These are phyloP conservation scores for Platichthys stellatus DNA, from an alignment of 2,113 vertebrate genomes.

Conservation along the genomic window DNA sequence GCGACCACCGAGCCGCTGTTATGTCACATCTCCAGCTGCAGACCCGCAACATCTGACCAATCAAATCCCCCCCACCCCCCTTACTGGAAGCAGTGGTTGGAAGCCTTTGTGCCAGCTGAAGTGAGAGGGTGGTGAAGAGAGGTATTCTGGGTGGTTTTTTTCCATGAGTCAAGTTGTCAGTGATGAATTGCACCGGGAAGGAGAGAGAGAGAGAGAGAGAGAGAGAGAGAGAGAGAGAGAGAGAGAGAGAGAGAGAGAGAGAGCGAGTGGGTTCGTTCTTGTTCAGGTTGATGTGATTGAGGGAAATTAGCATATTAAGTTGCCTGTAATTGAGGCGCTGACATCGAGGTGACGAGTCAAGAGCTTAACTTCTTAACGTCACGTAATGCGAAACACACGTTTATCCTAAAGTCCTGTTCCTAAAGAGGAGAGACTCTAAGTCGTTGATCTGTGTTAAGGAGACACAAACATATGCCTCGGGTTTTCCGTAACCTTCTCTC, in stretches of 20 bases:
- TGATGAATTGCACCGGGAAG: slow-evolving; percentile 55
- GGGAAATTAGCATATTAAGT: slow-evolving; percentile 59
- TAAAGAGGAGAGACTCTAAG: background rate
- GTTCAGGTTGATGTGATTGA: slow-evolving; percentile 58
- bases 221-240: background rate
- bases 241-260: too few species aligned
- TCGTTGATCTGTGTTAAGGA: background rate
- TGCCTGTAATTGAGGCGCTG: slow-evolving; percentile 36
- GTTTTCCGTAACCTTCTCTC: slow-evolving; percentile 39
- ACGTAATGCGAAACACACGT: background rate
- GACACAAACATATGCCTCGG: background rate
- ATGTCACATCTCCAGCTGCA: slow-evolving; percentile 59
- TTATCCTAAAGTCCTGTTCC: background rate
- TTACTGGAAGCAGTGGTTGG: slow-evolving; percentile 9
- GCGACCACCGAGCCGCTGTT: slow-evolving; percentile 29
- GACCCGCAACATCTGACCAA: slow-evolving; percentile 44
- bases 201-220: too few species aligned
- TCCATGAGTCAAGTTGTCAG: slow-evolving; percentile 48
- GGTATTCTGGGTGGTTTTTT: slow-evolving; percentile 42
- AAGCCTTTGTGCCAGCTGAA: background rate
- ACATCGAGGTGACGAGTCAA: slow-evolving; percentile 15
- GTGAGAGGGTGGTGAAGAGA: slow-evolving; percentile 22
- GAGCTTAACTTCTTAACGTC: slow-evolving; percentile 6
- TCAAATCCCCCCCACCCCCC: slow-evolving; percentile 9
- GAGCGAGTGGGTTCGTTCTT: slow-evolving; percentile 27